Conservation (phyloP, 2,113 vertebrate species). For the Alligator mississippiensis region DNA sequence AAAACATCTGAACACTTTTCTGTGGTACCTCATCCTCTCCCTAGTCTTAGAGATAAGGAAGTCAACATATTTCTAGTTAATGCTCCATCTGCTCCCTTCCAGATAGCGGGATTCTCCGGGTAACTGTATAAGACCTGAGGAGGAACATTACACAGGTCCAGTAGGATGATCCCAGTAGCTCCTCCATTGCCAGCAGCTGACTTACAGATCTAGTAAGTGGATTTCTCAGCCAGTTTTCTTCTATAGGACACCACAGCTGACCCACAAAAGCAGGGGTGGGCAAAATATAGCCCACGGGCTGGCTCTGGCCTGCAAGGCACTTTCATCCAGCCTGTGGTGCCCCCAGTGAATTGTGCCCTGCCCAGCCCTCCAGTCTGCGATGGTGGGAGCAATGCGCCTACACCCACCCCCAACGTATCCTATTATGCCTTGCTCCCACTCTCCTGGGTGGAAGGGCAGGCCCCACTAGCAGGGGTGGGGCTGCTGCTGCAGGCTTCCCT, state of each 20-base stretch:
- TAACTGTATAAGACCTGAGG: not conserved
- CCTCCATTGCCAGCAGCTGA: not conserved
- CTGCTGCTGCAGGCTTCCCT: no score
- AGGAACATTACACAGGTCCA: not conserved
- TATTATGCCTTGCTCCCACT: no score
- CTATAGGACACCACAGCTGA: not conserved
- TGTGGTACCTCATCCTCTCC: accelerated
- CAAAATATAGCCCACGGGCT: no score
- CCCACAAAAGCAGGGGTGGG: not conserved
- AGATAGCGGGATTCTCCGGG: not conserved
- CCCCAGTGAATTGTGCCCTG: no score
- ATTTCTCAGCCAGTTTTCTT: not conserved
- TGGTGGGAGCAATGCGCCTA: no score
- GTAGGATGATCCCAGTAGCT: not conserved
- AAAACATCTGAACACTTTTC: not conserved
- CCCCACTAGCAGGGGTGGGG: no score
- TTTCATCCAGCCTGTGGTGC: no score
- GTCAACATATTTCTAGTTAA: not conserved
- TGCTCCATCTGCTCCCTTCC: not conserved
- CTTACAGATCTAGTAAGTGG: not conserved
- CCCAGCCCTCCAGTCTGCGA: no score
- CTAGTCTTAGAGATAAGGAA: not conserved
- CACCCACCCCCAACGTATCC: no score
- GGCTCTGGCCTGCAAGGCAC: no score
- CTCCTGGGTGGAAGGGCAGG: no score